phyloP scores from a whole-genome alignment of 2,888 invertebrate genomes.

The Apotomis turbidana region DNA sequence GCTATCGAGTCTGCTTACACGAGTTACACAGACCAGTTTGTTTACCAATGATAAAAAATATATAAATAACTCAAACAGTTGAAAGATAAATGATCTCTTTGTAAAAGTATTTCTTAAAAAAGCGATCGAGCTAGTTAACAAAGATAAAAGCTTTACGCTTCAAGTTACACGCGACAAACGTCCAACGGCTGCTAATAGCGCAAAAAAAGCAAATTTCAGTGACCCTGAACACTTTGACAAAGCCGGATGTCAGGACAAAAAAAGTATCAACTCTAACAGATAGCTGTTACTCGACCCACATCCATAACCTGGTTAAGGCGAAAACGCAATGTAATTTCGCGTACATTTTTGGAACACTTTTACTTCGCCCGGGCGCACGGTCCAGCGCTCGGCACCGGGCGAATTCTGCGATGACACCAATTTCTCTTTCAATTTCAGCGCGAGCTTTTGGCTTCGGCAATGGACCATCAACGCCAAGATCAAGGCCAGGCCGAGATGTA shows the following conservation, averaged over 20 bases:
- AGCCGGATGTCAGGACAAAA: constrained; percentile 66
- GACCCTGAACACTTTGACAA: constrained; percentile 67
- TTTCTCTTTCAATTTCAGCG: constrained; percentile 79
- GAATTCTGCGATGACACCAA: constrained; percentile 77
- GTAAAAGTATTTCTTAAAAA: background rate
- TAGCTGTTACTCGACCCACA: constrained; percentile 82
- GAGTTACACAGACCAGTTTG: constrained; percentile 22
- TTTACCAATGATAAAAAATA: constrained; percentile 19
- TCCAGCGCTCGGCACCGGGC: constrained; percentile 59
- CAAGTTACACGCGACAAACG: constrained; percentile 31
- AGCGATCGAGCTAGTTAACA: background rate
- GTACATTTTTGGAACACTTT: constrained; percentile 82
- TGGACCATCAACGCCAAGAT: constrained; percentile 50
- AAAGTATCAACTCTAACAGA: constrained; percentile 69
- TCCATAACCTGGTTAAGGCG: constrained; percentile 77
- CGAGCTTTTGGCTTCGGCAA: constrained; percentile 55
- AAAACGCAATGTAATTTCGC: constrained; percentile 84
- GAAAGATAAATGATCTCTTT: constrained; percentile 6
- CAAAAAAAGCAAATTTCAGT: constrained; percentile 57
- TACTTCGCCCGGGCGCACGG: constrained; percentile 74
- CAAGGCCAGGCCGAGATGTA: constrained; percentile 44
- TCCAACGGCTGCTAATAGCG: constrained; percentile 43
- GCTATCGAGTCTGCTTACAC: constrained; percentile 35
- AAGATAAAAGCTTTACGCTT: constrained; percentile 13
- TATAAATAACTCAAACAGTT: background rate